Evolutionary conservation across 2,797 vertebrate genomes (phyloP), one percentile per base, ranked within the genome.

Genomic region (Chiroxiphia lanceolata): DNA sequence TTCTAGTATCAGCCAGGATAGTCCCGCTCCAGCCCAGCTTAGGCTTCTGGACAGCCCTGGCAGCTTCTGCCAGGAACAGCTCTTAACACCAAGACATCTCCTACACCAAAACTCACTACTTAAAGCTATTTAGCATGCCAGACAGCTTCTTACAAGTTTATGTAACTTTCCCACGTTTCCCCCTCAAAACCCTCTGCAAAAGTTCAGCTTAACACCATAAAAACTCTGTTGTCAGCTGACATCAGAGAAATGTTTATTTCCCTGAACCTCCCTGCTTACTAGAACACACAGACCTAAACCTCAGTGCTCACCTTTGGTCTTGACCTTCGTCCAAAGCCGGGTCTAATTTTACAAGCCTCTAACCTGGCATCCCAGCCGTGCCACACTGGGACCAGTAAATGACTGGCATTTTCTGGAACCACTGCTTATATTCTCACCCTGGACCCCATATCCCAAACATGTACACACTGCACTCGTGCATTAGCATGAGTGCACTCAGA

Each of bases 71-170:
- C 78, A 94, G 67, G 57, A 96, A 81, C 10, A 33, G 84, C 70
- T 90, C 68, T 83, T 69, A 91, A 59, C 83, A 88, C 45, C 63
- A 92, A 82, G 83, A 68, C 56, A 82, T 63, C 77, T 89, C 91
- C 82, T 65, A 71, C 3, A 68, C 51, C 76, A 96, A 94, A 93
- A 95, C 47, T 59, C 54, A 63, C 74, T 70, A 59, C 16, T 56
- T 90, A 54, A 95, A 95, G 63, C 64, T n/a, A 60, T 8, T 87
- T 92, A 75, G 74, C 65, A 75, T 56, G 44, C 70, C 79, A 75
- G 82, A 76, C 65, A 94, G 75, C 69, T 94, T 90, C 91, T 70
- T 83, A 60, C 38, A 97, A 95, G 69, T 94, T 83, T 78, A 71
- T 71, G 23, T 34, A 90, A 87, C 68, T 95, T 75, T 77, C 89